phyloP scores from a whole-genome alignment of 2,888 invertebrate genomes.

The Ferdinandea cuprea region DNA sequence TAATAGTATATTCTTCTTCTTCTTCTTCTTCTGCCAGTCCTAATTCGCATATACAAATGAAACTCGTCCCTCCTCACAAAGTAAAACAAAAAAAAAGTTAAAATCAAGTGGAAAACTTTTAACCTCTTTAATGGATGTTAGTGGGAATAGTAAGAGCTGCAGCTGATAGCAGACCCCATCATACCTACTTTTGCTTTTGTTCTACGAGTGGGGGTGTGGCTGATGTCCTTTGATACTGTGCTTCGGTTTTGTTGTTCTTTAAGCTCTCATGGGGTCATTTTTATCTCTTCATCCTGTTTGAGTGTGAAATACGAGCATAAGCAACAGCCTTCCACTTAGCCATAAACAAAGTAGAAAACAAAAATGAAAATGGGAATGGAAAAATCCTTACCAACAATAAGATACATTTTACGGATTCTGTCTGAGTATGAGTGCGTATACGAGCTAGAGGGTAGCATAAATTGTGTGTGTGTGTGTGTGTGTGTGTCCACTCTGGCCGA shows the following conservation, averaged over 20 bases:
- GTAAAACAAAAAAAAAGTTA: conserved; percentile 20
- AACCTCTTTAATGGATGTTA: conserved; percentile 66
- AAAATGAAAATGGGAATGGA: neutral
- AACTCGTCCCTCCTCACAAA: conserved; percentile 1
- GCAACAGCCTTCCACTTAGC: conserved; percentile 51
- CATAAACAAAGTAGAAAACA: conserved; percentile 53
- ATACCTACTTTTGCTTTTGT: conserved; percentile 23
- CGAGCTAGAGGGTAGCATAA: neutral
- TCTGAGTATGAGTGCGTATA: neutral
- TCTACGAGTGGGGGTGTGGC: conserved; percentile 6
- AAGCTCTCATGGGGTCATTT: conserved; percentile 33
- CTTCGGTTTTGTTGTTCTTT: conserved; percentile 48
- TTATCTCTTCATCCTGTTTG: conserved; percentile 48
- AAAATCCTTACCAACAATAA: conserved; percentile 22
- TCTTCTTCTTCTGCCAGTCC: too few relatives aligned
- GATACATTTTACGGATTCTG: conserved; percentile 16
- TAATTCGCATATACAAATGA: conserved; percentile 29
- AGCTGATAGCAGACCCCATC: conserved; percentile 54
- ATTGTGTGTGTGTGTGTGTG: conserved; percentile 33
- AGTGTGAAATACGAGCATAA: conserved; percentile 57
- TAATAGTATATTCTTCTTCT: conserved; percentile 23
- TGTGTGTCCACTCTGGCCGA: conserved; percentile 37
- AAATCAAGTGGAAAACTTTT: conserved; percentile 69
- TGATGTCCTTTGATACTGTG: conserved; percentile 46
- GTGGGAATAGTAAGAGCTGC: conserved; percentile 53